phyloP scores from a whole-genome alignment of 2,888 invertebrate species.

The Ormyrus pomaceus region DNA sequence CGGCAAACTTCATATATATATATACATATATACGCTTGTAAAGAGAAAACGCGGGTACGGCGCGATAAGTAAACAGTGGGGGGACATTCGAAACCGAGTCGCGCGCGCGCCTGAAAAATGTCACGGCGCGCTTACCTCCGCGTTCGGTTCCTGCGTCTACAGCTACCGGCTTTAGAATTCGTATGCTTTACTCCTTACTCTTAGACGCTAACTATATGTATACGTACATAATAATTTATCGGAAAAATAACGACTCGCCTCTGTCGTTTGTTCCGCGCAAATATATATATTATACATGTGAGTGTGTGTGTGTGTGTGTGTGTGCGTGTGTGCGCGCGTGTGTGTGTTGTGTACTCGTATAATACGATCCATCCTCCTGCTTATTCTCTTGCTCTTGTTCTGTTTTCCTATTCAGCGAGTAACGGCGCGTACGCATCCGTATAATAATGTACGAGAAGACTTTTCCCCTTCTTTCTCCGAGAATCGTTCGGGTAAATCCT shows the following conservation, averaged over 20 bases:
- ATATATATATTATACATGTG: neutral
- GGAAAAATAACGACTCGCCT: slow-evolving; percentile 41
- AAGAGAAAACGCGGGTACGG: too few relatives aligned
- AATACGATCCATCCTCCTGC: neutral
- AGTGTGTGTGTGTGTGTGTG: too few relatives aligned
- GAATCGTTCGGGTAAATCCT: slow-evolving; percentile 12
- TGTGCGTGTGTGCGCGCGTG: too few relatives aligned
- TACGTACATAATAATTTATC: slow-evolving; percentile 22
- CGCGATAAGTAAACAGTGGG: neutral
- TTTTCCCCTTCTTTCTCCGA: slow-evolving; percentile 49
- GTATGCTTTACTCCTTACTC: slow-evolving; percentile 73
- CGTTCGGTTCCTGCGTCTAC: slow-evolving; percentile 61
- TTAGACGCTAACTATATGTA: slow-evolving; percentile 10
- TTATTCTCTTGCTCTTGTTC: neutral
- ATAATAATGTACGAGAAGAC: slow-evolving; percentile 34
- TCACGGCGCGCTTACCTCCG: slow-evolving; percentile 9
- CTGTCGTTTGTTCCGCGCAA: neutral
- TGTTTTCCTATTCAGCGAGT: neutral
- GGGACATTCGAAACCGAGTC: slow-evolving; percentile 15
- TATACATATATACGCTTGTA: too few relatives aligned
- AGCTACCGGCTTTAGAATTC: slow-evolving; percentile 74
- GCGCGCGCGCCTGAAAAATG: neutral
- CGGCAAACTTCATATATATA: too few relatives aligned
- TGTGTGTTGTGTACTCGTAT: too few relatives aligned
- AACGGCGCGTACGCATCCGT: neutral